phyloP scores from a whole-genome alignment of 2,888 invertebrate species.

The Dioctria linearis region DNA sequence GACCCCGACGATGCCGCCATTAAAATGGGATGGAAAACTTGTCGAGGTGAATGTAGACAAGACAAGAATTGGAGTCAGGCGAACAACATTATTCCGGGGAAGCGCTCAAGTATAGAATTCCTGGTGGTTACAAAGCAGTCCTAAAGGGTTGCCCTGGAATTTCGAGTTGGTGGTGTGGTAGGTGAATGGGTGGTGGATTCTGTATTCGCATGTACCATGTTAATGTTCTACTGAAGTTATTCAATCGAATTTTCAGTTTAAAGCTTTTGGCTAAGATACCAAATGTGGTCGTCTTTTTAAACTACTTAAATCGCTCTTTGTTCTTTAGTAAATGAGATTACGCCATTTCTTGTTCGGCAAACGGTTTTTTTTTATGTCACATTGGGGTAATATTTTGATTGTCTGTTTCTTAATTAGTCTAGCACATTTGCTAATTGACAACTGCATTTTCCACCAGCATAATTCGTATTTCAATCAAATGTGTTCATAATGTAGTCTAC shows the following conservation, averaged over 20 bases:
- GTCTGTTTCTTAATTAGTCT: background rate
- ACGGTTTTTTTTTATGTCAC: background rate
- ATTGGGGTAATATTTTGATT: background rate
- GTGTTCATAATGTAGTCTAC: too few relatives aligned
- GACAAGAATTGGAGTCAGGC: constrained; percentile 32
- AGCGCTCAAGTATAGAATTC: constrained; percentile 41
- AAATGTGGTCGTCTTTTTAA: constrained; percentile 20
- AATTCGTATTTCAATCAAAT: too few relatives aligned
- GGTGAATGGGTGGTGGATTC: background rate
- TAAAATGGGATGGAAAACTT: constrained; percentile 19
- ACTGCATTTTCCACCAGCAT: background rate
- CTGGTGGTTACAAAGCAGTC: constrained; percentile 40
- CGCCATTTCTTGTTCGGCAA: background rate
- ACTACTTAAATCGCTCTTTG: constrained; percentile 2
- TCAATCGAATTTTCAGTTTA: constrained; percentile 32
- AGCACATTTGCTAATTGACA: background rate
- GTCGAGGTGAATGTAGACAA: constrained; percentile 43
- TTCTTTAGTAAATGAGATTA: background rate
- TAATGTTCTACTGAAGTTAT: constrained; percentile 11
- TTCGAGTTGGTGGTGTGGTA: constrained; percentile 6
- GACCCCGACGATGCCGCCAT: background rate
- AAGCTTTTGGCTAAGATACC: background rate
- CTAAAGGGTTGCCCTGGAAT: constrained; percentile 33
- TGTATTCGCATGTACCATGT: background rate
- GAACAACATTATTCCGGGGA: constrained; percentile 45